Evolutionary conservation across 2,888 invertebrate genomes (phyloP), one percentile per base, ranked within the genome.

Genomic region (Rotaria magnacalcarata): DNA sequence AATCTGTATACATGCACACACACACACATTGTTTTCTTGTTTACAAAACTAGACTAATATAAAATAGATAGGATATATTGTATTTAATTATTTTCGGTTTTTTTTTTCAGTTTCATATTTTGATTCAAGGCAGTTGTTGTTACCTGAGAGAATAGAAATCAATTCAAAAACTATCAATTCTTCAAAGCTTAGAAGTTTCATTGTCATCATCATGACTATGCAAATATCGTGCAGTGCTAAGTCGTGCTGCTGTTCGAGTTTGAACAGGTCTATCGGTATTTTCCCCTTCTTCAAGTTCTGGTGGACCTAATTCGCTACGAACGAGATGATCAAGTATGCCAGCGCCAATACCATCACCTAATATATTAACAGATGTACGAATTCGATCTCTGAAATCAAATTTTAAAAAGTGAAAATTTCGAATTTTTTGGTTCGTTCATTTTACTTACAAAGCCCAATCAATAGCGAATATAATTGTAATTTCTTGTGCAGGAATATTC

Each of bases 391-490:
- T 93, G 16, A 54, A 54, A 16, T 54, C 11, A 19, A 16, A 54
- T 11, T 11, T 11, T 50, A 50, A 11, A 50, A 34, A 34, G 34
- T 34, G 34, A 34, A 34, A 34, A 34, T 34, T 34, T 34, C 2
- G 34, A 34, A 2, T 34, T 5, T 50, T 50, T 50, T 50, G 14
- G 1, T 50, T 50, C 50, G 6, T 50, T 50, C 14, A 1, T 27
- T n/a, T 34, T 80, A 91, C 92, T 92, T 89, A 94, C 94, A 94
- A 89, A 87, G 94, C 91, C 94, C 94, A 94, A 89, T 94, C 94
- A 85, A 94, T 93, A 52, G 94, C 93, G 87, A 94, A 92, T 84
- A 94, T 92, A 87, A 94, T 91, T 56, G 93, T 93, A 88, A 94
- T 92, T 89, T 94, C 94, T 86, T 93, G 92, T 1, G 93, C 93